Percentiles rank a stretch among this genome's conserved stretches.
phyloP scores from a whole-genome alignment of 2,113 vertebrate genomes.

The Echinops telfairi region DNA sequence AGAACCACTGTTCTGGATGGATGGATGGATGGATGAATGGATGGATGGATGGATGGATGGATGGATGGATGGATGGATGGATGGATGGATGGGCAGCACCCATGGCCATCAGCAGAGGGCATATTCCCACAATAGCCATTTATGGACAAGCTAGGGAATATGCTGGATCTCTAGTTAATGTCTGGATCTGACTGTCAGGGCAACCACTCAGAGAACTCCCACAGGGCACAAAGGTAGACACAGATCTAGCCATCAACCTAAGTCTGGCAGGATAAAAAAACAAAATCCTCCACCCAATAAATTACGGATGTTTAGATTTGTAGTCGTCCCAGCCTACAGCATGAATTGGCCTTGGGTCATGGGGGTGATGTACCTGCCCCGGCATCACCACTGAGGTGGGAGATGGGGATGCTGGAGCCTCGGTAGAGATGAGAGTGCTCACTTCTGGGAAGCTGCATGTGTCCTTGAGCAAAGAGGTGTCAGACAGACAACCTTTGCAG shows the following conservation, averaged over 20 bases:
- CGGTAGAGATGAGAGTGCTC: not conserved
- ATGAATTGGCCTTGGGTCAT: constrained; percentile 16
- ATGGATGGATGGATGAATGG: no score
- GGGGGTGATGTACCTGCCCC: not conserved
- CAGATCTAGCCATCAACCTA: constrained; percentile 38
- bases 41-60: no score
- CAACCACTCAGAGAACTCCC: constrained; percentile 32
- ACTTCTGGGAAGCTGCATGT: not conserved
- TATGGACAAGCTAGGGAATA: constrained; percentile 28
- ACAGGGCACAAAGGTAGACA: not conserved
- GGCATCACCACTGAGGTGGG: not conserved
- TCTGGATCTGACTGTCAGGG: constrained; percentile 45
- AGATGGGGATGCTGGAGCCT: not conserved
- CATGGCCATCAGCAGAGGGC: not conserved
- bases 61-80: no score
- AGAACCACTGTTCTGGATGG: no score
- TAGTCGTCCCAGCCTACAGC: constrained; percentile 14
- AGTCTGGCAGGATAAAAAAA: constrained; percentile 57
- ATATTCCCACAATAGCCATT: not conserved
- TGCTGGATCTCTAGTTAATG: constrained; percentile 15
- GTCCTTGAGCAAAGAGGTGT: not conserved
- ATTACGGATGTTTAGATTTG: not conserved
- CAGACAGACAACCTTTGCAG: not conserved
- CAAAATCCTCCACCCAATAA: not conserved
- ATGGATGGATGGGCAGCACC: not conserved